Evolutionary conservation across 2,888 invertebrate genomes (phyloP).

Genomic region (Mesochorus sp.): DNA sequence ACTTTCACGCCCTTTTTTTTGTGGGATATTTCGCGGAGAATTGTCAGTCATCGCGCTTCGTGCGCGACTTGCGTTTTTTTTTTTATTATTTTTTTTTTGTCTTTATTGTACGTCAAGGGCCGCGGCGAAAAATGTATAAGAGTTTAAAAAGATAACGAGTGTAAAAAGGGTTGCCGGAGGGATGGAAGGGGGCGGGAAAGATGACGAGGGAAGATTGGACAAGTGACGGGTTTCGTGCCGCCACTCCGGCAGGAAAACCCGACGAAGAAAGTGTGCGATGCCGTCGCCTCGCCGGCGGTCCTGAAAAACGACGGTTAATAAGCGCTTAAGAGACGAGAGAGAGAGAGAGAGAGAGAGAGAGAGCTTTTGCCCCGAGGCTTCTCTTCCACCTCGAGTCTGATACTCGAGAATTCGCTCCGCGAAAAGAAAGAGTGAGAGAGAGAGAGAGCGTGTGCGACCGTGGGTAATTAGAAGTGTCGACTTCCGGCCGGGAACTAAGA

Average conservation of each 20-base stretch:
- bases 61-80: not conserved
- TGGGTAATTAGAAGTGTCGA: slow-evolving; percentile 52
- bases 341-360: slow-evolving; percentile 14
- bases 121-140: slow-evolving; percentile 17
- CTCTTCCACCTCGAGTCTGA: slow-evolving; percentile 11
- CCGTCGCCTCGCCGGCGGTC: slow-evolving; percentile 9
- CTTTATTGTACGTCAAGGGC: not conserved
- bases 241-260: slow-evolving; percentile 28
- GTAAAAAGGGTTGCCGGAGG: slow-evolving; percentile 5
- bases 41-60: not conserved
- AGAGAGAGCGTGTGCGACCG: slow-evolving; percentile 9
- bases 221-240: slow-evolving; percentile 39
- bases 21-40: slow-evolving; percentile 10
- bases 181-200: not conserved
- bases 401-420: slow-evolving; percentile 40
- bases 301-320: slow-evolving; percentile 60
- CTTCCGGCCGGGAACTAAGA: slow-evolving; percentile 9
- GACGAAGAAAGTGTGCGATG: slow-evolving; percentile 8
- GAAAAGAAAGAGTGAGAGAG: not conserved
- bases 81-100: no score
- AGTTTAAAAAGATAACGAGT: slow-evolving; percentile 20
- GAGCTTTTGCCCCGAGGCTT: slow-evolving; percentile 20
- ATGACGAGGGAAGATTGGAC: slow-evolving; percentile 44
- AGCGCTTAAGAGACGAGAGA: slow-evolving; percentile 55
- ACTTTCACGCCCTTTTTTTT: slow-evolving; percentile 18